Conservation (phyloP, 2,888 invertebrate genomes). For the Leuctra nigra region DNA sequence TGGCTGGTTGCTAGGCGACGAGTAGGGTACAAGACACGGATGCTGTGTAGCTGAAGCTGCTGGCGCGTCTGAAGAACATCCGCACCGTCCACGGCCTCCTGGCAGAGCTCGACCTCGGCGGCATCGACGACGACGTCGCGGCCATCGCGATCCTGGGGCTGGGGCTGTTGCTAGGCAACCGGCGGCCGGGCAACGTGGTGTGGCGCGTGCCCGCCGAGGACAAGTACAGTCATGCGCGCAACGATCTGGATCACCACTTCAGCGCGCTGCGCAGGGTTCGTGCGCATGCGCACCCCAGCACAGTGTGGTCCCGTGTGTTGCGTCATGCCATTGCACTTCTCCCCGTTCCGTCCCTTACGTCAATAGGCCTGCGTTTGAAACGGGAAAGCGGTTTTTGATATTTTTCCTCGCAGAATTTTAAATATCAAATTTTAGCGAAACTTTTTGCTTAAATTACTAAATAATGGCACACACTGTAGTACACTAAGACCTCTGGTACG, state of each 20-base stretch:
- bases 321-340: not conserved
- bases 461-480: too few relatives aligned
- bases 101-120: not conserved
- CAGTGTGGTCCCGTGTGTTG: not conserved
- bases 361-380: not conserved
- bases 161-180: not conserved
- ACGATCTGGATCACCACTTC: slow-evolving; percentile 2
- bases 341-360: not conserved
- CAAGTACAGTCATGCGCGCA: not conserved
- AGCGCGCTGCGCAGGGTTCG: slow-evolving; percentile 8
- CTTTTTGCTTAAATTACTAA: too few relatives aligned
- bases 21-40: too few relatives aligned
- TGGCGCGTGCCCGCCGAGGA: not conserved
- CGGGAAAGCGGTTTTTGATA: too few relatives aligned
- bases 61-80: not conserved
- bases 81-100: not conserved
- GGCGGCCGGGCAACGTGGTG: not conserved
- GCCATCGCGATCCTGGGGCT: not conserved
- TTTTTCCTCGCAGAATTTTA: too few relatives aligned
- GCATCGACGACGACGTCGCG: not conserved
- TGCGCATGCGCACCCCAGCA: not conserved
- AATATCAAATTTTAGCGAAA: too few relatives aligned
- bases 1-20: too few relatives aligned
- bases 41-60: slow-evolving; percentile 7
- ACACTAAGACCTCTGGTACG: too few relatives aligned